A percentile compares a stretch with the other conserved stretches of the same genome.
Evolutionary conservation across 2,797 vertebrate genomes (phyloP).

Genomic region (Premnoplex brunnescens): DNA sequence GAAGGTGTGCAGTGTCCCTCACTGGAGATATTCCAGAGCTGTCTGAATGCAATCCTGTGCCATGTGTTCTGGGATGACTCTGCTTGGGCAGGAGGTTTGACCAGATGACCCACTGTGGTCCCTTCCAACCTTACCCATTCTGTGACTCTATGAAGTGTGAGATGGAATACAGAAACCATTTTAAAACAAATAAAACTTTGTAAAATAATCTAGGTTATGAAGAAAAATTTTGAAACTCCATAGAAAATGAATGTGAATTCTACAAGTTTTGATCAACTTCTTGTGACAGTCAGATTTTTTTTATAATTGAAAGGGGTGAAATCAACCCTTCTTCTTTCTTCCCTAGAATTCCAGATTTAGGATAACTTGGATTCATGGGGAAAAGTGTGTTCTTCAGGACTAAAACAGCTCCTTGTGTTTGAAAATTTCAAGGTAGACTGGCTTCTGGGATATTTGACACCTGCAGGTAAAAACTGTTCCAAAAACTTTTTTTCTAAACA

Average conservation of each 20-base stretch:
- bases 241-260: not conserved
- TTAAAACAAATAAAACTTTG: not conserved
- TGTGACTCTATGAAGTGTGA: not conserved
- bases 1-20: rapidly evolving
- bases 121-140: not conserved
- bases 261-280: not conserved
- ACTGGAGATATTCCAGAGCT: not conserved
- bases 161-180: not conserved
- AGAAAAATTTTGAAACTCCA: not conserved
- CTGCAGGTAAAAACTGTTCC: not conserved
- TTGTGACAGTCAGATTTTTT: not conserved
- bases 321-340: rapidly evolving
- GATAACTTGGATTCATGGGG: not conserved
- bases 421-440: not conserved
- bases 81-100: not conserved
- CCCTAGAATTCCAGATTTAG: not conserved
- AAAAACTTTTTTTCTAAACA: not conserved
- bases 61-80: not conserved
- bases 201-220: not conserved
- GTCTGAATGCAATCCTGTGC: not conserved
- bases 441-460: not conserved
- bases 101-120: too few species aligned
- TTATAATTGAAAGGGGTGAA: not conserved
- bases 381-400: not conserved
- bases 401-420: not conserved